These are phyloP conservation scores for Panzeria rudis DNA, from an alignment of 2,888 invertebrate species.

Conservation along the genomic window DNA sequence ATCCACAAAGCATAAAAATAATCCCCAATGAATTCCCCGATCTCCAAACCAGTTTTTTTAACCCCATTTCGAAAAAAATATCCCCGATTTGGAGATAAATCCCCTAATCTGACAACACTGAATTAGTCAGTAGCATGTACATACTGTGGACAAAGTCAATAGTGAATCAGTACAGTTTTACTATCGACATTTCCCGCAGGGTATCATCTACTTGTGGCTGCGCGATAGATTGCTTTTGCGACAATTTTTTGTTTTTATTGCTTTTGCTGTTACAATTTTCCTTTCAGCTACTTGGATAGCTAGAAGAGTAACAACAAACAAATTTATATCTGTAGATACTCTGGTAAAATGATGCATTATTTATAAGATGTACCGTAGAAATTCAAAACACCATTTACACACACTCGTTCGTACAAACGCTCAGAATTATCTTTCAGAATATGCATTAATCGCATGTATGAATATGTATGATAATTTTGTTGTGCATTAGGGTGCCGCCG, in stretches of 20 bases:
- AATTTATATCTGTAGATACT: conserved; percentile 17
- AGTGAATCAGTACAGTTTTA: too few relatives aligned
- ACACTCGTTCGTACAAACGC: background rate
- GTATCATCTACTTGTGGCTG: conserved; percentile 22
- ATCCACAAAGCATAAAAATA: too few relatives aligned
- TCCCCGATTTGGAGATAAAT: too few relatives aligned
- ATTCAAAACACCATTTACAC: conserved; percentile 6
- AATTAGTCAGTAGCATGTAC: too few relatives aligned
- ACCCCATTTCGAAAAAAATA: too few relatives aligned
- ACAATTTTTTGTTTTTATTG: conserved; percentile 43
- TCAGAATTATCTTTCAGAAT: conserved; percentile 35
- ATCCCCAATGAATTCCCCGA: too few relatives aligned
- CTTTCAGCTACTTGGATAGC: conserved; percentile 63
- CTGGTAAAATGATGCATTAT: conserved; percentile 61
- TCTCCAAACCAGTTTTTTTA: too few relatives aligned
- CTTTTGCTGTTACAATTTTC: conserved; percentile 50
- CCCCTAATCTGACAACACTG: too few relatives aligned
- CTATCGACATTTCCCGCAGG: too few relatives aligned
- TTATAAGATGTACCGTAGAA: conserved; percentile 60
- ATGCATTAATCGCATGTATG: conserved; percentile 53
- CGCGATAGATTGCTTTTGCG: conserved; percentile 42
- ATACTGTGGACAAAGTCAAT: too few relatives aligned
- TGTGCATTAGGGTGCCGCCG: conserved; percentile 29
- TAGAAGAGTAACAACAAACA: conserved; percentile 61
- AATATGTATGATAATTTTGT: conserved; percentile 38